Base-by-base conservation (phyloP, 2,113 vertebrate genomes). In the Setophaga kirtlandii region DNA sequence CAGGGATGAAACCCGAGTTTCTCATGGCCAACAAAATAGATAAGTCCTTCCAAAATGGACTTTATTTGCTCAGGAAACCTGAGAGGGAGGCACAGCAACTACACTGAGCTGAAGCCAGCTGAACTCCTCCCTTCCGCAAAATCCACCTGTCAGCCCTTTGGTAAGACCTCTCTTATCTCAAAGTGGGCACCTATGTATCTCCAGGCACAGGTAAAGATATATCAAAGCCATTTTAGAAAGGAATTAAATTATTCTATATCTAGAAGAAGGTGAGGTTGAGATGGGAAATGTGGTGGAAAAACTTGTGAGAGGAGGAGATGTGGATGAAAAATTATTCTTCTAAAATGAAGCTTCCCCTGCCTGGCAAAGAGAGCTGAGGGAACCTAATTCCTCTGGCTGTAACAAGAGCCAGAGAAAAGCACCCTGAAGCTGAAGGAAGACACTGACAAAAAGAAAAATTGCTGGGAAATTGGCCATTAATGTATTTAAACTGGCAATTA, bases 401-500 rank as follows among this genome's bases (percentile, higher is more conserved):
- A 77, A 25, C 2, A 11, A 71, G 58, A 69, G 52, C 39, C 18
- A 50, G 58, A 64, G 19, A 49, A 67, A 69, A 55, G 33, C 24
- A 23, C 27, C n/a, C 42, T 27, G 63, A 80, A 90, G 39, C 56
- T 86, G 30, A 81, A 77, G 63, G 21, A 80, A 93, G 86, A 86
- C 46, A 70, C 23, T 44, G 71, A 63, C 67, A 70, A 70, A 89
- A 89, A 74, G 75, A 58, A 69, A 86, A 88, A 74, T 15, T 6
- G 6, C 10, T 35, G 37, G 75, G 16, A 95, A 93, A 88, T 15
- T 70, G 1, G 21, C 11, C 71, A 63, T 67, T 83, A 83, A 67
- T 92, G n/a, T 39, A 83, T 88, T 94, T 86, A 93, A 96, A 35
- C 39, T 63, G 68, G 63, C 33, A 81, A 83, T 86, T 88, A 78